Evolutionary conservation across 2,113 vertebrate species (phyloP).

Genomic region (Chunga burmeisteri): DNA sequence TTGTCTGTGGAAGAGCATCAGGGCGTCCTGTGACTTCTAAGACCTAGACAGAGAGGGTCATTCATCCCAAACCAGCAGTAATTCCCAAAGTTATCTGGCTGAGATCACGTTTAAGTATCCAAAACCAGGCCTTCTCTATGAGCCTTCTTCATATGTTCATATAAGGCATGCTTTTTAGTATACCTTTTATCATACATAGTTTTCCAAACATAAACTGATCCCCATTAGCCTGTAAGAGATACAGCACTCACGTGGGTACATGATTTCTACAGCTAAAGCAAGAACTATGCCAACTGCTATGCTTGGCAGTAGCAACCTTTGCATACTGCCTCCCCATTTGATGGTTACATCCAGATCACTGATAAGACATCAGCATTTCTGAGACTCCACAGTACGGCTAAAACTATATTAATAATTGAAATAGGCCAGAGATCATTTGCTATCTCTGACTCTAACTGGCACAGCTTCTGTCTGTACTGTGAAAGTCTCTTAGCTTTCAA

Average conservation of each 20-base stretch:
- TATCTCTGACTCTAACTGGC: not conserved
- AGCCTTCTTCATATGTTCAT: not conserved
- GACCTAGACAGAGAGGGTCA: not conserved
- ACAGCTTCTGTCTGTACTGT: not conserved
- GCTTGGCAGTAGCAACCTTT: not conserved
- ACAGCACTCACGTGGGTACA: accelerated
- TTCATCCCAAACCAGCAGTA: not conserved
- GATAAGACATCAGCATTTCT: not conserved
- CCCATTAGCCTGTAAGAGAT: not conserved
- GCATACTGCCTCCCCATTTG: not conserved
- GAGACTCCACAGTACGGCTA: not conserved
- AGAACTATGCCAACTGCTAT: not conserved
- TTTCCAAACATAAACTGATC: not conserved
- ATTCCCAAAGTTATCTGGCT: not conserved
- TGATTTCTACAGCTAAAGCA: not conserved
- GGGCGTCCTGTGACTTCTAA: not conserved
- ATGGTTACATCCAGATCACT: not conserved
- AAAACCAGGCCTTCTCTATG: not conserved
- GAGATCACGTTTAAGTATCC: not conserved
- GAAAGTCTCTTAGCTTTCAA: not conserved
- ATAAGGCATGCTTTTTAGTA: accelerated
- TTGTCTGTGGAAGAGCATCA: not conserved
- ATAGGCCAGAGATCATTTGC: not conserved
- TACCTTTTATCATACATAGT: accelerated
- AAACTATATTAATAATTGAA: not conserved